phyloP scores from a whole-genome alignment of 30 jellyfish, hydroid and myxozoan genomes.

The Phacellophora camtschatica region DNA sequence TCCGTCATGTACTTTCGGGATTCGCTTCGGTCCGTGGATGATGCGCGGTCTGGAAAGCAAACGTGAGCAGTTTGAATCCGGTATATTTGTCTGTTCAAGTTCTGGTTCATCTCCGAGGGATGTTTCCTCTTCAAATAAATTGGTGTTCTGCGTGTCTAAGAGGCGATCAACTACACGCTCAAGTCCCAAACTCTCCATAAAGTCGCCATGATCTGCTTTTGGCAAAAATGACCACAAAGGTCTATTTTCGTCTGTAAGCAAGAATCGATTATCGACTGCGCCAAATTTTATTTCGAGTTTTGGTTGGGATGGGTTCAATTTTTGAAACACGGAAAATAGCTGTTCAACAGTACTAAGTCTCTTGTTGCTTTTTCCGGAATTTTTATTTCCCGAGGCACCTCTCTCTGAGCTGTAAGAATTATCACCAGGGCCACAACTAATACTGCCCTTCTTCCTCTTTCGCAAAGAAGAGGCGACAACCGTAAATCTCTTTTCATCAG shows the following conservation, averaged over 20 bases:
- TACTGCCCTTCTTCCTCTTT: no score
- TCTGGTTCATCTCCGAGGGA: no score
- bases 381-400: background rate
- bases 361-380: background rate
- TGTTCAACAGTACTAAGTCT: background rate
- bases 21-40: no score
- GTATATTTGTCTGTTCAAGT: no score
- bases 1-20: no score
- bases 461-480: background rate
- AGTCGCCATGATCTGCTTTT: constrained; percentile 1
- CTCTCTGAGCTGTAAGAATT: background rate
- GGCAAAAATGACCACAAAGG: constrained; percentile 6
- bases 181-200: constrained; percentile 21
- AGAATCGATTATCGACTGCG: constrained; percentile 27
- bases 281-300: constrained; percentile 7
- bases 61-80: no score
- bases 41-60: no score
- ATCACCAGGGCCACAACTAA: no score
- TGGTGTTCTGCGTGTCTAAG: background rate
- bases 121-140: background rate
- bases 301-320: background rate
- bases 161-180: background rate
- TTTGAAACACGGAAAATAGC: background rate
- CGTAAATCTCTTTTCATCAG: background rate
- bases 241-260: background rate